Evolutionary conservation across 2,888 invertebrate species (phyloP).

Genomic region (Polymixis lichenea): DNA sequence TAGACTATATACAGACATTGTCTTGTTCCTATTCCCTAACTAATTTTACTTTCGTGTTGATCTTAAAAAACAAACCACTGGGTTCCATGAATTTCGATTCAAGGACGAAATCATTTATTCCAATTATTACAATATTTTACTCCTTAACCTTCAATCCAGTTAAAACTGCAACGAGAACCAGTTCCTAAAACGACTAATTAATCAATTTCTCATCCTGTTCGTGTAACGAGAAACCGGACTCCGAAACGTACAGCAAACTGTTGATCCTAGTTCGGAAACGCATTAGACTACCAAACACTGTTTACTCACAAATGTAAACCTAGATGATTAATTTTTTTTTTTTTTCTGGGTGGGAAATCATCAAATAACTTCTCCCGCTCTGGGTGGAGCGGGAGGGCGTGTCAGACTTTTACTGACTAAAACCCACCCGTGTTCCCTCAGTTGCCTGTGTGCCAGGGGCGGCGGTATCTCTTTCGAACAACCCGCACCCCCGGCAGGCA

Average conservation of each 20-base stretch:
- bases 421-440: too few species aligned
- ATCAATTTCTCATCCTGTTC: slow-evolving; percentile 3
- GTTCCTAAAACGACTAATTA: not conserved
- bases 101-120: not conserved
- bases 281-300: slow-evolving; percentile 36
- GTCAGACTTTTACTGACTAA: too few species aligned
- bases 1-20: not conserved
- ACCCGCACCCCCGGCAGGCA: too few species aligned
- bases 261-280: slow-evolving; percentile 20
- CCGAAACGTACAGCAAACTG: slow-evolving; percentile 3
- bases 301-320: slow-evolving; percentile 51
- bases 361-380: too few species aligned
- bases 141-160: not conserved
- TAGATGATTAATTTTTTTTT: slow-evolving; percentile 62
- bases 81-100: not conserved
- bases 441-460: too few species aligned
- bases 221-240: not conserved
- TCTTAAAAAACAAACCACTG: not conserved
- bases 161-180: not conserved
- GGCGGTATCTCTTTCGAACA: too few species aligned
- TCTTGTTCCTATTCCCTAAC: too few species aligned
- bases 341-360: too few species aligned
- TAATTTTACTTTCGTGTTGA: not conserved
- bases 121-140: not conserved
- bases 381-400: too few species aligned